Evolutionary conservation across 2,113 vertebrate genomes (phyloP).

Genomic region (Poeciliopsis prolifica): DNA sequence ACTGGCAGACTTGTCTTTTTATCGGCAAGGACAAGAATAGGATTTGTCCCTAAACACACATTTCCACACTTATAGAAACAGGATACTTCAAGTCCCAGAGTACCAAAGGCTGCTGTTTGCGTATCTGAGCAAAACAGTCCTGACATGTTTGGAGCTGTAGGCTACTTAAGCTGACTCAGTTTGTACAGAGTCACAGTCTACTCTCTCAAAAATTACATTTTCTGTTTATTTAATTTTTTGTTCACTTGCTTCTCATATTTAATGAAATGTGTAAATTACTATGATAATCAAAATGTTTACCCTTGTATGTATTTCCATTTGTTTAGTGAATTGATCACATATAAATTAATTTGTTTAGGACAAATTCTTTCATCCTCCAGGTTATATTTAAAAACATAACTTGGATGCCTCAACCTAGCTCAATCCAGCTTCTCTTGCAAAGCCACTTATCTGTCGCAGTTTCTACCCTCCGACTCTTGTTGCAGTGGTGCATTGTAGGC

Average conservation of each 20-base stretch:
- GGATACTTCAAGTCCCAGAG: slow-evolving; percentile 34
- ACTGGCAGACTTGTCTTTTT: slow-evolving; percentile 37
- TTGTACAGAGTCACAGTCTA: slow-evolving; percentile 12
- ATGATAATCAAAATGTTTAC: neutral
- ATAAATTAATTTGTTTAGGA: too few relatives aligned
- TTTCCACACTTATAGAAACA: neutral
- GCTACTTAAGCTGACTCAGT: slow-evolving; percentile 35
- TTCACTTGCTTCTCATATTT: neutral
- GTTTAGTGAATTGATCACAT: too few relatives aligned
- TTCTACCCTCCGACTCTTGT: slow-evolving; percentile 28
- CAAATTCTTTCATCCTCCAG: too few relatives aligned
- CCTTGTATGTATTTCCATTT: neutral
- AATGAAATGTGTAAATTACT: neutral
- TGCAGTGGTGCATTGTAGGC: slow-evolving; percentile 30
- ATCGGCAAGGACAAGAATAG: slow-evolving; percentile 21
- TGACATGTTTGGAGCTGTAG: slow-evolving; percentile 59
- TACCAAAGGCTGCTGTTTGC: slow-evolving; percentile 29
- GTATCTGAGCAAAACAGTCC: slow-evolving; percentile 42
- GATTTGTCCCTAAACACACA: slow-evolving; percentile 26
- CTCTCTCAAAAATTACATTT: neutral
- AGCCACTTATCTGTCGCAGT: slow-evolving; percentile 44
- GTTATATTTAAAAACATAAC: slow-evolving; percentile 23
- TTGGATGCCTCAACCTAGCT: slow-evolving; percentile 11
- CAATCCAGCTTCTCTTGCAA: slow-evolving; percentile 14
- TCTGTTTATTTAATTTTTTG: slow-evolving; percentile 5